Conservation (phyloP, 2,797 vertebrate species). For the Leptatherina wallacei region DNA sequence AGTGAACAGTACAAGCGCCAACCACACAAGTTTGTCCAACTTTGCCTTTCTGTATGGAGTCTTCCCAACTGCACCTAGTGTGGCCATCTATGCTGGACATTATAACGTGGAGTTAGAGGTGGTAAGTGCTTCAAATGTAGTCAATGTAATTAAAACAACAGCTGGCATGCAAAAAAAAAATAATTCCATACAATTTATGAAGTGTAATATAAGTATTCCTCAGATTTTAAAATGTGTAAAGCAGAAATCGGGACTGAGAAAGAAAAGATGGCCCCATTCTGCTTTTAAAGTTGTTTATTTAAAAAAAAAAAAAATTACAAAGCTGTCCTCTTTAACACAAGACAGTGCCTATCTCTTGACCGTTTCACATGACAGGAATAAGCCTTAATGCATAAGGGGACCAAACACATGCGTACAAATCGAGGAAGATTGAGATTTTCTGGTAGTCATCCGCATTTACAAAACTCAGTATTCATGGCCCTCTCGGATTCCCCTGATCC, state of each 20-base stretch:
- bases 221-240: too few species aligned
- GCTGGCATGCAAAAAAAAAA: neutral
- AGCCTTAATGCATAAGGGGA: too few species aligned
- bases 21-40: constrained; percentile 95
- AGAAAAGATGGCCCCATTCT: neutral
- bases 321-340: neutral
- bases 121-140: constrained; percentile 79
- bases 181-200: neutral
- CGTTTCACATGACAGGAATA: constrained; percentile 3
- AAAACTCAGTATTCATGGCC: neutral
- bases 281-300: too few species aligned
- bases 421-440: neutral
- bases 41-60: constrained; percentile 97
- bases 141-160: neutral
- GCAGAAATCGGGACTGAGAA: neutral
- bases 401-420: neutral
- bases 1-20: constrained; percentile 80
- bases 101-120: constrained; percentile 98
- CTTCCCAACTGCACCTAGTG: constrained; percentile 95
- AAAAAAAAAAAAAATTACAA: neutral
- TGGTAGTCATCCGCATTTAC: neutral
- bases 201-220: neutral
- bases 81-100: constrained; percentile 94
- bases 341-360: neutral
- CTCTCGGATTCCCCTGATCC: neutral